Evolutionary conservation across 2,888 invertebrate species (phyloP).

Genomic region (Oligia fasciuncula): DNA sequence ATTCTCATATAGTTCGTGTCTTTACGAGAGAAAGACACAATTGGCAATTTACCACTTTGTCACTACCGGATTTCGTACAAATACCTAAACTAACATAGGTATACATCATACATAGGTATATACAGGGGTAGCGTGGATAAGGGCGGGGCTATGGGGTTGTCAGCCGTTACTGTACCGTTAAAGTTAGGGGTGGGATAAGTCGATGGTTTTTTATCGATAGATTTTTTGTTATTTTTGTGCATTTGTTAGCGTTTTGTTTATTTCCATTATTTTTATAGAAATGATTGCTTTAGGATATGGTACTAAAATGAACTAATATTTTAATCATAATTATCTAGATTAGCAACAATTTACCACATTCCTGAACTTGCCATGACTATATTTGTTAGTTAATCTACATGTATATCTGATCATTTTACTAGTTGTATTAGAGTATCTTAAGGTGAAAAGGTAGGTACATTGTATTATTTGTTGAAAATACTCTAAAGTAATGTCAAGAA

Average conservation of each 20-base stretch:
- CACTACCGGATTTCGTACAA: slow-evolving; percentile 12
- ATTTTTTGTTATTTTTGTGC: neutral
- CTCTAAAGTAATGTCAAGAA: neutral
- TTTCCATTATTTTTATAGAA: neutral
- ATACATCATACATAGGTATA: slow-evolving; percentile 31
- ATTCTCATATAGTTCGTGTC: no score
- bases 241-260: neutral
- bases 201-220: slow-evolving; percentile 46
- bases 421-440: neutral
- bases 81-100: slow-evolving; percentile 58
- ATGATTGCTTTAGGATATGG: neutral
- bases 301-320: neutral
- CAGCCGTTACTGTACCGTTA: slow-evolving; percentile 84
- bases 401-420: neutral
- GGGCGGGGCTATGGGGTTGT: slow-evolving; percentile 78
- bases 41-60: slow-evolving; percentile 7
- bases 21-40: neutral
- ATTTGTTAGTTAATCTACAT: no score
- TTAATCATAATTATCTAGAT: neutral
- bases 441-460: neutral
- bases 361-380: neutral
- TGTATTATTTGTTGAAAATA: neutral
- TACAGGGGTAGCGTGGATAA: slow-evolving; percentile 68
- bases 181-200: slow-evolving; percentile 69
- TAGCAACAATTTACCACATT: neutral